Conservation (phyloP, 2,113 vertebrate genomes). For the Lamprologus ornatipinnis region DNA sequence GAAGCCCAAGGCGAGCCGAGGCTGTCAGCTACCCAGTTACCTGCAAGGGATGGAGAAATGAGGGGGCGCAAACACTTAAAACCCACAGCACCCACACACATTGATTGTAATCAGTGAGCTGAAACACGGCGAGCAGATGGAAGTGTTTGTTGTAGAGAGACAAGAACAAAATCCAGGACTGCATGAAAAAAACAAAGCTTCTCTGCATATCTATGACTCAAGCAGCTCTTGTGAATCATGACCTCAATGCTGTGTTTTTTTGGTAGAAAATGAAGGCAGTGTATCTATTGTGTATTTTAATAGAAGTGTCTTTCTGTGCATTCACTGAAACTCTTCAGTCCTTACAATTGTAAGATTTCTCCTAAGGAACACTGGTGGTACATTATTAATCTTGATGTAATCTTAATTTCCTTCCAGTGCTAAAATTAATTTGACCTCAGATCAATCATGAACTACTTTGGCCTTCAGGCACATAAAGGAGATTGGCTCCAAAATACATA, state of each 20-base stretch:
- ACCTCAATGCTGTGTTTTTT: background rate
- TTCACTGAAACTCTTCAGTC: background rate
- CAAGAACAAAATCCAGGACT: background rate
- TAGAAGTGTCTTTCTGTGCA: background rate
- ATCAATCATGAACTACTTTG: background rate
- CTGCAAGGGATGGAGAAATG: background rate
- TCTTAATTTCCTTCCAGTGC: background rate
- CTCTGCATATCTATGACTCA: background rate
- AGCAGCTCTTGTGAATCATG: background rate
- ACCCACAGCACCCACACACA: background rate
- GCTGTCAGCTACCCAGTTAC: background rate
- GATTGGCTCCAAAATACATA: background rate
- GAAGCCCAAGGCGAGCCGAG: background rate
- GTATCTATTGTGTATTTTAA: background rate
- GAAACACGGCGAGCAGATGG: background rate
- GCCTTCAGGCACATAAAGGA: background rate
- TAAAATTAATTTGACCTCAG: background rate
- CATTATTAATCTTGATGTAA: constrained; percentile 1
- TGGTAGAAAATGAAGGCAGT: background rate
- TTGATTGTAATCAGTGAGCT: constrained; percentile 28
- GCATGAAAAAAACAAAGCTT: background rate
- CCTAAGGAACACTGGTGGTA: background rate
- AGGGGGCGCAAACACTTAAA: background rate
- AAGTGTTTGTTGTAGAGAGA: background rate
- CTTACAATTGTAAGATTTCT: background rate